Evolutionary conservation across 2,797 vertebrate genomes (phyloP).

Genomic region (Linurgus olivaceus): DNA sequence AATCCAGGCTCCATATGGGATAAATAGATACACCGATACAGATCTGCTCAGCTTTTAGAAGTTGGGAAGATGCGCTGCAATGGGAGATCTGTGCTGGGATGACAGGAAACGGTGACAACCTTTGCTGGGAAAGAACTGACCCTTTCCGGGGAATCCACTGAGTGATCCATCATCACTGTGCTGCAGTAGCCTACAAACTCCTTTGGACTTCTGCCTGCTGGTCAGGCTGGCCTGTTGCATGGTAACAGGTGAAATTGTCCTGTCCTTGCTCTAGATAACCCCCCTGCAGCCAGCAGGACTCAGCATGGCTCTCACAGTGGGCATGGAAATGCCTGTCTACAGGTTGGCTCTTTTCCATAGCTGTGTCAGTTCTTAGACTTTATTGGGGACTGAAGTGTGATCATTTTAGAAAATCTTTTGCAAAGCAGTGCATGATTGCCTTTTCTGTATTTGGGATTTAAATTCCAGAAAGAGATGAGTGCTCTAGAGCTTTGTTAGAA

Average conservation of each 20-base stretch:
- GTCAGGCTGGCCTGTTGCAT: background rate
- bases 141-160: background rate
- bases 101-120: background rate
- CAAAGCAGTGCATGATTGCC: background rate
- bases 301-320: background rate
- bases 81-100: background rate
- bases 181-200: background rate
- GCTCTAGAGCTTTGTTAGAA: background rate
- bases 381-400: accelerated
- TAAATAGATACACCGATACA: background rate
- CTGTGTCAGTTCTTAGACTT: background rate
- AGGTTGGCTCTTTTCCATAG: background rate
- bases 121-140: background rate
- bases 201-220: background rate
- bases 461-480: background rate
- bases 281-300: background rate
- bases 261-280: background rate
- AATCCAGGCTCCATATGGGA: background rate
- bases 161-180: background rate
- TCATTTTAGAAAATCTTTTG: background rate
- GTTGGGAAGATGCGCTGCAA: background rate
- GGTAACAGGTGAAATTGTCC: background rate
- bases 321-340: background rate
- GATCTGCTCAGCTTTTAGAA: background rate
- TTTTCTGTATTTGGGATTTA: background rate